Base-by-base conservation (phyloP, 2,888 invertebrate genomes). In the Prenolepis imparis region DNA sequence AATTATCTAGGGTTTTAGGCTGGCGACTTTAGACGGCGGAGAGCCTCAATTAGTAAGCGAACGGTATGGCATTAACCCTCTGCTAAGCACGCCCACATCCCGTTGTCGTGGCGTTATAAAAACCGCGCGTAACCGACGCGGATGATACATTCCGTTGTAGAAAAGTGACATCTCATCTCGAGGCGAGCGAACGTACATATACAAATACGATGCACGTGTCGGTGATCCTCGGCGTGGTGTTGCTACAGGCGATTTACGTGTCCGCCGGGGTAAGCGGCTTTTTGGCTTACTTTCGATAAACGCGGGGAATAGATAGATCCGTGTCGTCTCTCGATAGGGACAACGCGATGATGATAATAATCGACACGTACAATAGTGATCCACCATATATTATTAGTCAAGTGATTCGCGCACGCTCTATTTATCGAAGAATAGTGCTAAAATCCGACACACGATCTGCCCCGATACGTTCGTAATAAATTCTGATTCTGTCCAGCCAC, bases 21-120 rank as follows among this genome's bases (percentile, higher is more conserved):
- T 67, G 66, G 63, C 78, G 59, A 66, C 67, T 80, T 48, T 52
- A n/a, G 75, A 83, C 57, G 72, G 4, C 81, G n/a, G 82, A 74
- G 87, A 68, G 77, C 90, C 86, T 80, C 84, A 90, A 89, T 90
- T 84, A 86, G 55, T 57, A 57, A 41, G 36, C 67, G 82, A 88
- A 88, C 84, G 86, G 89, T 89, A 72, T 87, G 85, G 74, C 88
- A 91, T 91, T 91, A 90, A 86, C 84, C 88, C 86, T 77, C 84
- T 52, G 57, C 72, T 52, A 67, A 87, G 32, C 80, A 90, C 93
- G 94, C 93, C 93, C 89, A 93, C 93, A 93, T 93, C 93, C 93
- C 92, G 93, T 92, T 75, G 75, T 68, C 59, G 61, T 12, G 18
- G 77, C 80, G 61, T 90, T 92, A 93, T 93, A 93, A 93, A 93